Evolutionary conservation across 2,888 invertebrate species (phyloP).

Genomic region (Rhamnusium bicolor): DNA sequence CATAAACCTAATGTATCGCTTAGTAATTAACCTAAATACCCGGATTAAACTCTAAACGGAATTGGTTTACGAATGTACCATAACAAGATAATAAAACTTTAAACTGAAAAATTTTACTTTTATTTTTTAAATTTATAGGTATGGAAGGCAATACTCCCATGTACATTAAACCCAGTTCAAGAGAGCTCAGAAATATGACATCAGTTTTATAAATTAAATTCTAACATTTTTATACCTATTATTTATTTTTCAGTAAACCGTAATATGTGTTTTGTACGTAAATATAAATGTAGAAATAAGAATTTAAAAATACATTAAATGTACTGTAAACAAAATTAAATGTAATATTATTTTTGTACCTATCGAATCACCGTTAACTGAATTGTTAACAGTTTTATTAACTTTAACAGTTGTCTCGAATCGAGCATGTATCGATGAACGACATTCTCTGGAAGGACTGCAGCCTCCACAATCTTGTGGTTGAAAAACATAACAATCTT

Average conservation of each 20-base stretch:
- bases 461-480: slow-evolving; percentile 60
- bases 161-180: not conserved
- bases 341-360: not conserved
- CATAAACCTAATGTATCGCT: no score
- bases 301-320: not conserved
- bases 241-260: not conserved
- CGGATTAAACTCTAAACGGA: no score
- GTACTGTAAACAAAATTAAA: not conserved
- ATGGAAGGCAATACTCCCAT: not conserved
- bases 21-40: no score
- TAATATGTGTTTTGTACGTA: not conserved
- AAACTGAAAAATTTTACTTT: not conserved
- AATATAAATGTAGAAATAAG: not conserved
- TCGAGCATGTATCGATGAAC: slow-evolving; percentile 19
- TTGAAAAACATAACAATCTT: slow-evolving; percentile 62
- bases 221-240: not conserved
- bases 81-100: not conserved
- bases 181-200: not conserved
- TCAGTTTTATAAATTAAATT: not conserved
- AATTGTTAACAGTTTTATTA: slow-evolving; percentile 20
- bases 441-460: slow-evolving; percentile 50
- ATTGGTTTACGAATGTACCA: no score
- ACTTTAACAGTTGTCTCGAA: not conserved
- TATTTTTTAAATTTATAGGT: no score
- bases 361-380: not conserved